Evolutionary conservation across 1,140 invertebrate genomes (phyloP).

Genomic region (Hypothenemus hampei): DNA sequence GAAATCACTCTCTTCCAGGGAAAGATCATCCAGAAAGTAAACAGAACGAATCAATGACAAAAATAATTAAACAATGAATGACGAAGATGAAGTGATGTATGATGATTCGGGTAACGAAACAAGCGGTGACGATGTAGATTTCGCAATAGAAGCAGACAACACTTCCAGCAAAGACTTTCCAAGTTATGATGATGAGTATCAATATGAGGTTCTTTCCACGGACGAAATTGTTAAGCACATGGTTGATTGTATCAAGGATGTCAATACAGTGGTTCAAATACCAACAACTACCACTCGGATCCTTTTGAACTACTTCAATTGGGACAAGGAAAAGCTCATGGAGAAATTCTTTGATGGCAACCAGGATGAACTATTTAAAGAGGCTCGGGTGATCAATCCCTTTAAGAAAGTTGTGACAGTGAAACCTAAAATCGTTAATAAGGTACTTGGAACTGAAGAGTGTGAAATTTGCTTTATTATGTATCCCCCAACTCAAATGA

Average conservation of each 20-base stretch:
- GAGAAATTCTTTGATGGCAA: conserved; percentile 65
- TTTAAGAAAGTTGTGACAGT: conserved; percentile 45
- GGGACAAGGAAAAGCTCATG: conserved; percentile 72
- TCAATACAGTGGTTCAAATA: conserved; percentile 53
- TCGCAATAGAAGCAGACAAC: conserved; percentile 83
- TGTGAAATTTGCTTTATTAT: conserved; percentile 88
- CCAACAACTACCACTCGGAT: conserved; percentile 56
- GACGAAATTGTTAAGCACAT: conserved; percentile 65
- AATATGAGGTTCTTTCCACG: conserved; percentile 77
- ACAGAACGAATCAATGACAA: conserved; percentile 20
- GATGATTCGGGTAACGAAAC: conserved; percentile 89
- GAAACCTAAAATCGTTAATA: conserved; percentile 36
- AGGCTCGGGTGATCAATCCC: conserved; percentile 63
- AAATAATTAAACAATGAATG: conserved; percentile 50
- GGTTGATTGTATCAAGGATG: conserved; percentile 65
- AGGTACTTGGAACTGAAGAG: conserved; percentile 60
- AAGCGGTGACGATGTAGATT: conserved; percentile 86
- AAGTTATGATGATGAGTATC: conserved; percentile 82
- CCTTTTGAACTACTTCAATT: conserved; percentile 66
- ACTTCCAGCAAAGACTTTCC: conserved; percentile 62
- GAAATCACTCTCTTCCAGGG: neutral
- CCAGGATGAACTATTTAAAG: conserved; percentile 59
- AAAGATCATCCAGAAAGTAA: neutral
- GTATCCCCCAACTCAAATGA: conserved; percentile 52
- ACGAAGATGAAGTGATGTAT: conserved; percentile 57